These are phyloP conservation scores for Holothuria scabra DNA, from an alignment of 53 echinoderm and acorn worm species.

Conservation along the genomic window DNA sequence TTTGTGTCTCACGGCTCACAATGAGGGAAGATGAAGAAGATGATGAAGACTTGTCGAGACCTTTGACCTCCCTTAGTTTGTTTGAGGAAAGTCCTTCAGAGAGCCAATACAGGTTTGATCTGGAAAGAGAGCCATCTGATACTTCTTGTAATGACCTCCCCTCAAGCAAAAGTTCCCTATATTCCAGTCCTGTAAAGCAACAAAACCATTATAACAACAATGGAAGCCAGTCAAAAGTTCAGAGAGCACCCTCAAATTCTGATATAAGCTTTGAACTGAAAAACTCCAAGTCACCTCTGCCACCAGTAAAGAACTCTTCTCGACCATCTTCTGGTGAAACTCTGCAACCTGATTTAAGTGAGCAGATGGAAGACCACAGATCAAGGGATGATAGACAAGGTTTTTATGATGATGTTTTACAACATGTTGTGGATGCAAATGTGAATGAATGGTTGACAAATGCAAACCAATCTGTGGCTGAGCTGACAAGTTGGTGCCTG, in stretches of 20 bases:
- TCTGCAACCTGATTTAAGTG: slow-evolving; percentile 34
- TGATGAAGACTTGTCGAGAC: slow-evolving; percentile 81
- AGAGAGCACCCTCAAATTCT: slow-evolving; percentile 23
- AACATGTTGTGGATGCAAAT: slow-evolving; percentile 58
- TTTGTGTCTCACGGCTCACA: slow-evolving; percentile 92
- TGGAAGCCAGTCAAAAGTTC: too few species aligned
- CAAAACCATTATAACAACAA: too few species aligned
- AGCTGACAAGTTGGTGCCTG: slow-evolving; percentile 77
- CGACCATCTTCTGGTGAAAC: slow-evolving; percentile 71
- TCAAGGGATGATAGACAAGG: slow-evolving; percentile 52
- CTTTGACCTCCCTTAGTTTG: slow-evolving; percentile 84
- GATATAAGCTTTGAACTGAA: slow-evolving; percentile 54
- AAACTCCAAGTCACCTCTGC: slow-evolving; percentile 57
- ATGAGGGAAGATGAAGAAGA: slow-evolving; percentile 86
- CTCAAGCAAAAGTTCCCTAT: too few species aligned
- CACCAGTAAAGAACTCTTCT: slow-evolving; percentile 58
- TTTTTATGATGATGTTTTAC: slow-evolving; percentile 78
- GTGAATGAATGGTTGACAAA: slow-evolving; percentile 75
- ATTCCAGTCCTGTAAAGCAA: too few species aligned
- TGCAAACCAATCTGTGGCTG: slow-evolving; percentile 77
- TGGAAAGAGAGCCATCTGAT: too few species aligned
- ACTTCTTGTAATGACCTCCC: too few species aligned
- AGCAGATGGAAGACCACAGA: neutral
- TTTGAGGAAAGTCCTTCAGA: slow-evolving; percentile 60
- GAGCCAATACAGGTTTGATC: too few species aligned